These are phyloP conservation scores for Beris chalybata DNA, from an alignment of 2,888 invertebrate species.

Conservation along the genomic window DNA sequence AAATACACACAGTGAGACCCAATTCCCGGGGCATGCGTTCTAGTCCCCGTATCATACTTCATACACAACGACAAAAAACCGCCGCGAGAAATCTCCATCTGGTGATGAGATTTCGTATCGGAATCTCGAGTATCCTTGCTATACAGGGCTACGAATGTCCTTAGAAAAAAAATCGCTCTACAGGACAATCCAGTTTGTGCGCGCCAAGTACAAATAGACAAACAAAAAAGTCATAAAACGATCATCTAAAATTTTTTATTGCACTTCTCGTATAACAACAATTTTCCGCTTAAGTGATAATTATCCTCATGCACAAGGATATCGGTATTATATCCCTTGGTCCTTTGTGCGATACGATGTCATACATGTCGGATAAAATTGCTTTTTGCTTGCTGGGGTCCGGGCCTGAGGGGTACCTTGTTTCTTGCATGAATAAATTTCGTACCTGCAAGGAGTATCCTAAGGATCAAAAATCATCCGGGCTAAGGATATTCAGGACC, in stretches of 20 bases:
- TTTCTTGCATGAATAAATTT: no score
- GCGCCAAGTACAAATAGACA: slow-evolving; percentile 23
- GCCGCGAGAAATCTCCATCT: slow-evolving; percentile 46
- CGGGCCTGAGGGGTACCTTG: no score
- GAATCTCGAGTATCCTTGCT: slow-evolving; percentile 23
- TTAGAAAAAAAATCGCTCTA: slow-evolving; percentile 12
- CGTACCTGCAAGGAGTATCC: no score
- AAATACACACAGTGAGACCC: slow-evolving; percentile 3
- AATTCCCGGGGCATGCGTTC: slow-evolving; percentile 25
- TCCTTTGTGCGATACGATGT: background rate
- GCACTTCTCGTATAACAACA: slow-evolving; percentile 39
- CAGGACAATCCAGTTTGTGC: slow-evolving; percentile 2
- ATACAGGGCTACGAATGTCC: slow-evolving; percentile 3
- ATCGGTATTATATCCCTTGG: no score
- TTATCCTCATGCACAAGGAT: slow-evolving; percentile 43
- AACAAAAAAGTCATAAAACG: slow-evolving; percentile 32
- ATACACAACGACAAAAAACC: background rate
- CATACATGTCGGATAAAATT: background rate
- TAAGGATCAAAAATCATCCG: no score
- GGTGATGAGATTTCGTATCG: slow-evolving; percentile 45
- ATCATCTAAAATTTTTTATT: slow-evolving; percentile 31
- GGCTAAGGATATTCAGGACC: no score
- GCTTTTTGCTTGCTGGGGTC: no score
- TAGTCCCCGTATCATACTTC: slow-evolving; percentile 1
- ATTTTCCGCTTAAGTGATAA: slow-evolving; percentile 53